These are phyloP conservation scores for Pocillopora damicornis DNA, from an alignment of 64 coral and sea anemone species.

Conservation along the genomic window DNA sequence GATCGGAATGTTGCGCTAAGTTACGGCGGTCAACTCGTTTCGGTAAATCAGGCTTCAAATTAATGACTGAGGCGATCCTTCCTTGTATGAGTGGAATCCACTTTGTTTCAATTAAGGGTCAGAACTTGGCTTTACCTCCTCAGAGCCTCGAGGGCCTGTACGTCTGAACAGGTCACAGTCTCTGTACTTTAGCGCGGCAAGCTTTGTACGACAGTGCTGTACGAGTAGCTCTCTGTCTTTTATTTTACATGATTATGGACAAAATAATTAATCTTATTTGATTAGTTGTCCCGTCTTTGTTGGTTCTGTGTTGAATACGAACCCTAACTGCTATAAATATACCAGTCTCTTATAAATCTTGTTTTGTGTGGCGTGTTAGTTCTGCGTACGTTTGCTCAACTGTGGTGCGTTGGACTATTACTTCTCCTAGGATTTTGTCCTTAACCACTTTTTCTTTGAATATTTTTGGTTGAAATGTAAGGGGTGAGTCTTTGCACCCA, in stretches of 20 bases:
- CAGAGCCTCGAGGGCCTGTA: background rate
- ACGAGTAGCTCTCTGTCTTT: conserved; percentile 34
- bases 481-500: too few species aligned
- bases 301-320: conserved; percentile 45
- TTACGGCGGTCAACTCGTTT: too few species aligned
- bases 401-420: too few species aligned
- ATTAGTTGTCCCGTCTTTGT: conserved; percentile 38
- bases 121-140: conserved; percentile 3
- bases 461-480: too few species aligned
- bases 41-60: background rate
- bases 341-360: conserved; percentile 15
- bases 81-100: conserved; percentile 1
- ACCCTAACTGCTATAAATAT: conserved; percentile 45
- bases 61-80: background rate
- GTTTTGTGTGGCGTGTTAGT: background rate
- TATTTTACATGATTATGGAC: conserved; percentile 35
- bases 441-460: too few species aligned
- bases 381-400: background rate
- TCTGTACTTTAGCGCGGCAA: conserved; percentile 10
- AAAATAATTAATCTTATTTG: conserved; percentile 23
- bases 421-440: too few species aligned
- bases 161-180: background rate
- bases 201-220: conserved; percentile 23
- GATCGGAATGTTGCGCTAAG: too few species aligned
- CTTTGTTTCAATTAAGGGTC: background rate